phyloP scores from a whole-genome alignment of 2,797 vertebrate species.

The Girardinus metallicus region DNA sequence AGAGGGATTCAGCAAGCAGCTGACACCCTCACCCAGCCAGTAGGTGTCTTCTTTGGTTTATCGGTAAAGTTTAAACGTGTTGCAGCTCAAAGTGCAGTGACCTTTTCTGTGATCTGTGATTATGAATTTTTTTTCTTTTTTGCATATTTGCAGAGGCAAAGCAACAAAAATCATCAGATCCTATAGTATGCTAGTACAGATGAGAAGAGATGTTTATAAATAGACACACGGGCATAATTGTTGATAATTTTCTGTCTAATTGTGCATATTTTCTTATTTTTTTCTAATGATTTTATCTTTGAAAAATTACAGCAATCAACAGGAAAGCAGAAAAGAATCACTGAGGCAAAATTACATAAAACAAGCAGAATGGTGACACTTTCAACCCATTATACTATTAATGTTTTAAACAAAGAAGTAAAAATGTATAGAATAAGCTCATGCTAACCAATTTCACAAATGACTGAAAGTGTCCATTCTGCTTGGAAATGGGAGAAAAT shows the following conservation, averaged over 20 bases:
- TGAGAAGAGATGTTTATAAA: not conserved
- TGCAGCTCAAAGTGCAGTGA: not conserved
- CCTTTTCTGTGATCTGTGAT: not conserved
- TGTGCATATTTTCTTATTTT: not conserved
- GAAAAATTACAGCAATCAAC: not conserved
- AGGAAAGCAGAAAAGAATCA: not conserved
- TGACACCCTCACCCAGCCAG: not conserved
- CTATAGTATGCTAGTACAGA: not conserved
- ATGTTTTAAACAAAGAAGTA: not conserved
- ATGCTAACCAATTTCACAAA: conserved; percentile 8
- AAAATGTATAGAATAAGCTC: not conserved
- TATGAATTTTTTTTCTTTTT: not conserved
- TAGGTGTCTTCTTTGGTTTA: not conserved
- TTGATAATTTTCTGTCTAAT: not conserved
- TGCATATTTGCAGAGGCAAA: not conserved
- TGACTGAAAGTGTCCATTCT: conserved; percentile 14
- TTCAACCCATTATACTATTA: not conserved
- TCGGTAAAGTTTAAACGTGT: not conserved
- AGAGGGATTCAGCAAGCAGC: not conserved
- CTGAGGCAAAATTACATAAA: not conserved
- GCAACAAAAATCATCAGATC: not conserved
- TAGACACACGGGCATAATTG: not conserved
- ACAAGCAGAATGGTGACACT: not conserved
- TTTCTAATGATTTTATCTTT: not conserved
- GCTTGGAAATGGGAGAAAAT: not conserved